Evolutionary conservation across 1,140 invertebrate species (phyloP), one percentile per base, ranked within the genome.

Genomic region (Cylas formicarius): DNA sequence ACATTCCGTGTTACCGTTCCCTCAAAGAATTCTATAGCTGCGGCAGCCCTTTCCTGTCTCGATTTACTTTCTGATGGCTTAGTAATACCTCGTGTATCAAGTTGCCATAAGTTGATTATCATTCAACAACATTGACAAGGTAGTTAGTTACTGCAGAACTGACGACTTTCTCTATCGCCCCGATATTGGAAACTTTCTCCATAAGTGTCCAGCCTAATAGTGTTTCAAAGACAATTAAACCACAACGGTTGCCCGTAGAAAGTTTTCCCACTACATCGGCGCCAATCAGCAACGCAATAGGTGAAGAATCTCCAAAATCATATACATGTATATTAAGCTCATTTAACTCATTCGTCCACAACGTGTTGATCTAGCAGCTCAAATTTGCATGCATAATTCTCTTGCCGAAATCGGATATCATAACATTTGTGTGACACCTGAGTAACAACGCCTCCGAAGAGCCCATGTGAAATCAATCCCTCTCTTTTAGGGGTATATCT

Each of bases 231-330:
- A 56, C 58, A 14, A 56, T 49, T 6, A 66, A 37, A 2, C 61
- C 61, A 37, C 53, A 56, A 7, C 33, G 47, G 6, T 43, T 31
- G 11, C 58, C 62, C 0, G 61, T 63, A 5, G 57, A 32, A 6
- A 65, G 33, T 41, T 56, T 62, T 10, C 57, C 62, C 10, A 51
- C 54, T n/a, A 65, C 32, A 43, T 67, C 58, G 9, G 58, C 48
- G 2, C 54, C 61, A 18, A 62, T 61, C 23, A 38, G 14, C 18
- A 37, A 8, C 8, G 34, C 37, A 9, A 48, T 41, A 7, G 35
- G 18, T n/a, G 5, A n/a, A 19, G 29, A n/a, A 45, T 8, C 19
- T 11, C 3, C 11, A 18, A 19, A 28, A 23, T 44, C 41, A 36
- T 11, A 16, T 7, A 26, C 14, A n/a, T 32, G 17, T 22, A 48